Evolutionary conservation across 1,140 invertebrate species (phyloP).

Genomic region (Diuraphis noxia): DNA sequence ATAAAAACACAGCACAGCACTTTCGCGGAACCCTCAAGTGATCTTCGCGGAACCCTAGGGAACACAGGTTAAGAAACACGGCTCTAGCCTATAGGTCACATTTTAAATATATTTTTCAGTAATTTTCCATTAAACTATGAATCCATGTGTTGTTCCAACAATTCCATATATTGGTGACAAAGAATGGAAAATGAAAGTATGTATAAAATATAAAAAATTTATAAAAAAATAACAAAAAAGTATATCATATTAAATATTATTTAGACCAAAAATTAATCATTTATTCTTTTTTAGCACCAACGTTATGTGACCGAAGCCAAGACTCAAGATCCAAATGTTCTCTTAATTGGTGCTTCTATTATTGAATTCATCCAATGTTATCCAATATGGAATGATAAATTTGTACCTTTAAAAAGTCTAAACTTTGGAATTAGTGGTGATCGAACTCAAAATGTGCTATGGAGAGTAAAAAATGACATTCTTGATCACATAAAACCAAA

Average conservation of each 20-base stretch:
- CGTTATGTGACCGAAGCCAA: constrained; percentile 78
- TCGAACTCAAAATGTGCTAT: constrained; percentile 83
- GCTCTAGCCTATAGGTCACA: too few species aligned
- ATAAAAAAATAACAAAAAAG: not conserved
- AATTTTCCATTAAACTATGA: not conserved
- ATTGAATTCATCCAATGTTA: constrained; percentile 76
- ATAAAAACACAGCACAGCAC: too few species aligned
- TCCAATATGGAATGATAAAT: constrained; percentile 79
- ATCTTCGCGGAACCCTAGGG: too few species aligned
- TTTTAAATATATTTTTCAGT: not conserved
- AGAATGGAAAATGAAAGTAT: not conserved
- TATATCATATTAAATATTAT: not conserved
- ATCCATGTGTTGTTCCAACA: not conserved
- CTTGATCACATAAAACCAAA: constrained; percentile 85
- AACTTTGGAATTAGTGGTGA: constrained; percentile 90
- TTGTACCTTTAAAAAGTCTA: constrained; percentile 70
- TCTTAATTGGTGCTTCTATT: constrained; percentile 87
- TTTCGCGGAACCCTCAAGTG: too few species aligned
- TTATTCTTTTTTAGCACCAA: constrained; percentile 70
- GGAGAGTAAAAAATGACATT: constrained; percentile 85
- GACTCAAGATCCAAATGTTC: constrained; percentile 86
- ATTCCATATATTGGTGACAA: not conserved
- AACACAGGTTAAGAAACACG: too few species aligned
- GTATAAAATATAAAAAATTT: not conserved
- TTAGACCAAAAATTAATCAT: not conserved